Conservation (phyloP, 2,888 invertebrate genomes). For the Meteorus cinctellus region DNA sequence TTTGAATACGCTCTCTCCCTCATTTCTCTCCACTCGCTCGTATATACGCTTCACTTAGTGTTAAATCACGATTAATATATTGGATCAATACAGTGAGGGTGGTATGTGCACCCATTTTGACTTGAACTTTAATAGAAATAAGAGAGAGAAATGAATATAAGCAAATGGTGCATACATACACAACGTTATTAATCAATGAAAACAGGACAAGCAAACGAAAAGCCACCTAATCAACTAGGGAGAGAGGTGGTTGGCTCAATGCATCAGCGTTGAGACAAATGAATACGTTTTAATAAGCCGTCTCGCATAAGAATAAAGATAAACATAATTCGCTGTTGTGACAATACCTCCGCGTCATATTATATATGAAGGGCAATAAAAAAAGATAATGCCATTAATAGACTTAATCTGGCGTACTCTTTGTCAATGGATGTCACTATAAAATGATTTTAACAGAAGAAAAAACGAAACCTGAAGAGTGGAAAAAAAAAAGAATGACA, state of each 20-base stretch:
- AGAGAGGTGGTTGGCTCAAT: not conserved
- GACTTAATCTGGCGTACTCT: conserved; percentile 13
- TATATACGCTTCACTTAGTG: conserved; percentile 15
- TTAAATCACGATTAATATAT: conserved; percentile 38
- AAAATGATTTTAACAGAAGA: not conserved
- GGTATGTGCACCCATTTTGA: not conserved
- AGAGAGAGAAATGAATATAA: not conserved
- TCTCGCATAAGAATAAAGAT: not conserved
- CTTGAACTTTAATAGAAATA: not conserved
- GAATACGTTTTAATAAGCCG: conserved; percentile 23
- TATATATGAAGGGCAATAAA: not conserved
- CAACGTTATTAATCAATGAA: not conserved
- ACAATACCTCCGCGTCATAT: conserved; percentile 1
- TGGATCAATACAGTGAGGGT: conserved; percentile 29
- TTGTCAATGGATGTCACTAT: conserved; percentile 12
- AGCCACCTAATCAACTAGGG: too few relatives aligned
- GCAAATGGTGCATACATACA: not conserved
- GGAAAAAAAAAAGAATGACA: not conserved
- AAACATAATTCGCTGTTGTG: not conserved
- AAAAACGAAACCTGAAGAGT: not conserved
- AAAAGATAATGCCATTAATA: conserved; percentile 27
- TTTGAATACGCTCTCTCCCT: not conserved
- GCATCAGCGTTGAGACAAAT: not conserved
- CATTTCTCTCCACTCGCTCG: not conserved
- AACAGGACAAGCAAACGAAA: not conserved